Percentiles rank a stretch among this genome's conserved stretches.
These are phyloP conservation scores for Bujurquina vittata DNA, from an alignment of 2,113 vertebrate genomes.

Conservation along the genomic window DNA sequence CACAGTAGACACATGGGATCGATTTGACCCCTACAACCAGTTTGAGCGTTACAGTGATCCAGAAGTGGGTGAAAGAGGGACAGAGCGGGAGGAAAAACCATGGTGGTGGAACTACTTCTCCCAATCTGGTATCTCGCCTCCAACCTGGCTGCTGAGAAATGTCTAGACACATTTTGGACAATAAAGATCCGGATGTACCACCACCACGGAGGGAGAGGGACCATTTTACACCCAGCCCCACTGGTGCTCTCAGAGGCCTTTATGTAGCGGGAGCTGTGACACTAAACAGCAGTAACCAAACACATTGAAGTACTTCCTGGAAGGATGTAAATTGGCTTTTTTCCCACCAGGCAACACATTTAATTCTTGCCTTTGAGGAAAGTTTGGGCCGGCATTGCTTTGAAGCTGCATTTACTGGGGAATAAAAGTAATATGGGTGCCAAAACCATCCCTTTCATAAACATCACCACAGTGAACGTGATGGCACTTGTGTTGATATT, in stretches of 20 bases:
- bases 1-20: constrained; percentile 72
- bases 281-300: constrained; percentile 22
- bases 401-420: constrained; percentile 18
- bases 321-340: constrained; percentile 22
- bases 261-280: constrained; percentile 7
- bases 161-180: constrained; percentile 57
- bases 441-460: background rate
- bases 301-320: constrained; percentile 15
- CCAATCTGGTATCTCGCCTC: constrained; percentile 84
- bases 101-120: constrained; percentile 99
- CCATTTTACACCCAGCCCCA: background rate
- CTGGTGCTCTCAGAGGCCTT: background rate
- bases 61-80: constrained; percentile 41
- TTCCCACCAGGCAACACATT: background rate
- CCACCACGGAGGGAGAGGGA: constrained; percentile 5
- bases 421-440: background rate
- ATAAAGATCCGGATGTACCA: background rate
- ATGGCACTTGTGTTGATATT: constrained; percentile 13
- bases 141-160: constrained; percentile 90
- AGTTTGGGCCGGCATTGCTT: constrained; percentile 21
- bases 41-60: constrained; percentile 76
- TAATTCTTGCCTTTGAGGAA: background rate
- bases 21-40: constrained; percentile 81
- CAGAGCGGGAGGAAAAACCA: constrained; percentile 85
- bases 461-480: background rate